A percentile compares a stretch with the other conserved stretches of the same genome.
These are phyloP conservation scores for Halcyon chelicuti DNA, from an alignment of 2,797 vertebrate species.

Conservation along the genomic window DNA sequence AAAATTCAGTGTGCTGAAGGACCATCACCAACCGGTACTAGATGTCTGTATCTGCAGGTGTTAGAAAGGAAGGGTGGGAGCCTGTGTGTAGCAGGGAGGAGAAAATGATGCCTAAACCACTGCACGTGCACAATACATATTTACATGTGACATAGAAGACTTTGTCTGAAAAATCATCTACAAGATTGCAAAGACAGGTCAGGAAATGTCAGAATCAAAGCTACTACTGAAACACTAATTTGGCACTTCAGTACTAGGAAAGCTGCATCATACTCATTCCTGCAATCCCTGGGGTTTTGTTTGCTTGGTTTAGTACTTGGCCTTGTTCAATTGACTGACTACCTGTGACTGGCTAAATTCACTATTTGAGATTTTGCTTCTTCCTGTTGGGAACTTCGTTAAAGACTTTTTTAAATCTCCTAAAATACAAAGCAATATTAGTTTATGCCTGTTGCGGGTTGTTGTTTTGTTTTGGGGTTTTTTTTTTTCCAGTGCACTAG, in stretches of 20 bases:
- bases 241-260: not conserved
- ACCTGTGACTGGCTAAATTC: not conserved
- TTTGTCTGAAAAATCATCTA: not conserved
- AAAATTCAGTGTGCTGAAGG: not conserved
- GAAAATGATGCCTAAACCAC: not conserved
- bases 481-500: not conserved
- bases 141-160: not conserved
- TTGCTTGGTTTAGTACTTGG: not conserved
- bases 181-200: not conserved
- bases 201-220: not conserved
- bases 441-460: not conserved
- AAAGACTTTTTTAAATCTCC: not conserved
- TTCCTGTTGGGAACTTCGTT: not conserved
- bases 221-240: not conserved
- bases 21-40: not conserved
- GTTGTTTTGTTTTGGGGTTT: no score
- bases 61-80: not conserved
- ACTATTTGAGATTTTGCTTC: not conserved
- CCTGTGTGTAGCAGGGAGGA: not conserved
- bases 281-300: accelerated
- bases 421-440: not conserved
- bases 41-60: not conserved
- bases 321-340: not conserved
- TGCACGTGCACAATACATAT: accelerated
- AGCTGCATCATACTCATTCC: not conserved